Conservation (phyloP, 2,113 vertebrate genomes). For the Butorides virescens region DNA sequence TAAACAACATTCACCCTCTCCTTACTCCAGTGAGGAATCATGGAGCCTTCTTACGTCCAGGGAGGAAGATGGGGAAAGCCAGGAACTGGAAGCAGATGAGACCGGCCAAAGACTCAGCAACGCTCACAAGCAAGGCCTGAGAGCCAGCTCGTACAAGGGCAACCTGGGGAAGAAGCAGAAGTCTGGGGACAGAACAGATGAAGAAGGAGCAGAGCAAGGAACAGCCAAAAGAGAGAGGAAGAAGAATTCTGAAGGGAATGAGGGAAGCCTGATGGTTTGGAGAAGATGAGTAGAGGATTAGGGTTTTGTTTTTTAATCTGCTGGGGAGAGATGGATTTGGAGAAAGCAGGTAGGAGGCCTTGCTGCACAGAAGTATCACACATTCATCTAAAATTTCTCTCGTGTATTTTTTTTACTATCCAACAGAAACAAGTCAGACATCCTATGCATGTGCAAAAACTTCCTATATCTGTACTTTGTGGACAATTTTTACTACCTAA, state of each 20-base stretch:
- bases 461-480: not conserved
- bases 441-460: rapidly evolving
- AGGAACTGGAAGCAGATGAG: not conserved
- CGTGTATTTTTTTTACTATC: not conserved
- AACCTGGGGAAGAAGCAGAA: not conserved
- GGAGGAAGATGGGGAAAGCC: not conserved
- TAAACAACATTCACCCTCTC: not conserved
- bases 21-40: not conserved
- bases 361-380: not conserved
- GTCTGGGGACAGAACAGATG: not conserved
- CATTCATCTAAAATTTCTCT: not conserved
- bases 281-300: not conserved
- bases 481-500: not conserved
- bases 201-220: not conserved
- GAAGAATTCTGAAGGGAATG: not conserved
- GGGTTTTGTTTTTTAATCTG: too few relatives aligned
- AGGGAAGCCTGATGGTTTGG: not conserved
- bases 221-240: not conserved
- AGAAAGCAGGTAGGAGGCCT: not conserved
- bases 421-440: not conserved
- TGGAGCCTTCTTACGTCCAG: not conserved
- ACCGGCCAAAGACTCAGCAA: not conserved
- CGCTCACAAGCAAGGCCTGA: not conserved
- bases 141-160: not conserved
- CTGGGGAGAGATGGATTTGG: not conserved